These are phyloP conservation scores for Drosophila recens DNA, from an alignment of 2,888 invertebrate genomes.

Conservation along the genomic window DNA sequence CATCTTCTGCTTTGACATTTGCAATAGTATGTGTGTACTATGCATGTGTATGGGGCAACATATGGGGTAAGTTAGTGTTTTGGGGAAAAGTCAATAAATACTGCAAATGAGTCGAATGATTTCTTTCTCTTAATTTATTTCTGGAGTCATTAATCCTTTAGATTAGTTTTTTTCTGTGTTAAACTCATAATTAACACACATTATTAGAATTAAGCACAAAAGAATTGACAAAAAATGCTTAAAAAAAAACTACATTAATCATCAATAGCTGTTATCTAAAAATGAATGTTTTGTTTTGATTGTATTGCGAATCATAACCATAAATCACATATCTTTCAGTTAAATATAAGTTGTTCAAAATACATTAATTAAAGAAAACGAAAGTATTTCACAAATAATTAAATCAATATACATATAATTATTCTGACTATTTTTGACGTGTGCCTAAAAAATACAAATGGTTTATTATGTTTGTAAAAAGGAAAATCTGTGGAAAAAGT, in stretches of 20 bases:
- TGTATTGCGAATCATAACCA: constrained; percentile 28
- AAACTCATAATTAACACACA: constrained; percentile 36
- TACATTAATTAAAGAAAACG: constrained; percentile 30
- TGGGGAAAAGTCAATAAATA: constrained; percentile 44
- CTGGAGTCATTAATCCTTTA: constrained; percentile 64
- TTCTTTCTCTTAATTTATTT: constrained; percentile 45
- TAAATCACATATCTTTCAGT: constrained; percentile 7
- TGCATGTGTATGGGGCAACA: not conserved
- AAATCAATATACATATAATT: too few species aligned
- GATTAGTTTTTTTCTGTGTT: constrained; percentile 12
- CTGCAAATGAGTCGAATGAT: constrained; percentile 59
- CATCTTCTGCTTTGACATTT: constrained; percentile 62
- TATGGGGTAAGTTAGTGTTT: constrained; percentile 10
- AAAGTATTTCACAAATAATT: too few species aligned
- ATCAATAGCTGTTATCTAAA: constrained; percentile 3
- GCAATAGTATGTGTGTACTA: constrained; percentile 6
- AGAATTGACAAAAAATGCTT: constrained; percentile 3
- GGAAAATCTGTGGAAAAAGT: too few species aligned
- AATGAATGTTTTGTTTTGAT: not conserved
- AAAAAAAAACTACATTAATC: constrained; percentile 35
- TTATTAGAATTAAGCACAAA: constrained; percentile 24
- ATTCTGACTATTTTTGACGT: too few species aligned
- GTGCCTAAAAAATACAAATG: too few species aligned
- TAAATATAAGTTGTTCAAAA: constrained; percentile 34
- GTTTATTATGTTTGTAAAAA: too few species aligned